These are phyloP conservation scores for Oreohelix idahoensis DNA, from an alignment of 1,140 invertebrate genomes.

Conservation along the genomic window DNA sequence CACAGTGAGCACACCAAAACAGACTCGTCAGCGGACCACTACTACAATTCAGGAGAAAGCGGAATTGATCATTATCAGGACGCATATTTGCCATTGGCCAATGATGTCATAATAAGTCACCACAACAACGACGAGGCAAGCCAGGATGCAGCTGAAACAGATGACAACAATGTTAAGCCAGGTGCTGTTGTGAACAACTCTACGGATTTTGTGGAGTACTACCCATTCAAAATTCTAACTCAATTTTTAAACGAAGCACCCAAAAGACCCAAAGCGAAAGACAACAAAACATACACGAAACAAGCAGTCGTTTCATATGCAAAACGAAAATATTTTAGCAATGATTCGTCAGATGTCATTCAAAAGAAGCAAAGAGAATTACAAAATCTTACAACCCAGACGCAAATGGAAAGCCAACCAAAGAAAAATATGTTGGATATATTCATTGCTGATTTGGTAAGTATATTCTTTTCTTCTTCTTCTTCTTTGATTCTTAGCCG, in stretches of 20 bases:
- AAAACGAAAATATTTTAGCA: constrained; percentile 5
- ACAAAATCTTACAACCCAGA: background rate
- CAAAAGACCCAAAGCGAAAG: background rate
- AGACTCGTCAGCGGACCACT: too few species aligned
- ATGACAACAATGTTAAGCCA: background rate
- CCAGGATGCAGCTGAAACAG: background rate
- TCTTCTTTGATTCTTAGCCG: too few species aligned
- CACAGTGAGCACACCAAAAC: background rate
- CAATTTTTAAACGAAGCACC: constrained; percentile 8
- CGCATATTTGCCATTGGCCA: background rate
- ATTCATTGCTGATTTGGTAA: background rate
- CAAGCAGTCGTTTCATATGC: background rate
- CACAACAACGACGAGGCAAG: background rate
- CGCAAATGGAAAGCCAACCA: background rate
- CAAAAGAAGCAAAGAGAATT: background rate
- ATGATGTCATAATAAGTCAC: background rate
- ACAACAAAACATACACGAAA: background rate
- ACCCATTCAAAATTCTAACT: constrained; percentile 23
- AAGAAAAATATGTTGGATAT: constrained; percentile 2
- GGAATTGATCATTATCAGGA: background rate
- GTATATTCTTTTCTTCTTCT: background rate
- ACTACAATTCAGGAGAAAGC: too few species aligned
- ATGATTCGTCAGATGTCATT: background rate
- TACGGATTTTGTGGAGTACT: background rate
- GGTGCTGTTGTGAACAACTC: background rate